Percentiles rank a stretch among this genome's conserved stretches.
Conservation (phyloP, 2,113 vertebrate genomes). For the Vidua chalybeata region DNA sequence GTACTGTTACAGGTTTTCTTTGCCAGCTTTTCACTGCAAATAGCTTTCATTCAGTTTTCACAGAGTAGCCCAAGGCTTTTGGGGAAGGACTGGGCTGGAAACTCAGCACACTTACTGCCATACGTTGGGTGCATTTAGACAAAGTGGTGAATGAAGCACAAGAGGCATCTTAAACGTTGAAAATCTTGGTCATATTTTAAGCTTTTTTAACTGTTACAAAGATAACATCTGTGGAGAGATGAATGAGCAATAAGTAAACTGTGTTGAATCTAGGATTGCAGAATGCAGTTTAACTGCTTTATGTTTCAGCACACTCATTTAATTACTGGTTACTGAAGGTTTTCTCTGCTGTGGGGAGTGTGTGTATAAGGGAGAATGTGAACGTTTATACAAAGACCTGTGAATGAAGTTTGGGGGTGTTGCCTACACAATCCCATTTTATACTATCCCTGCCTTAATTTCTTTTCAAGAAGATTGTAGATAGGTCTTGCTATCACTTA, state of each 20-base stretch:
- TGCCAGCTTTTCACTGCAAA: background rate
- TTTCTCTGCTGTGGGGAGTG: background rate
- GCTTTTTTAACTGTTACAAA: background rate
- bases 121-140: background rate
- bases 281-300: slow-evolving; percentile 63
- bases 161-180: background rate
- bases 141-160: background rate
- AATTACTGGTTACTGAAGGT: slow-evolving; percentile 59
- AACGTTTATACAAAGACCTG: background rate
- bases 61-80: background rate
- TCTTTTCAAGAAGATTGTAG: slow-evolving; percentile 50
- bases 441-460: slow-evolving; percentile 52
- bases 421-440: slow-evolving; percentile 48
- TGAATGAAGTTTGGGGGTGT: slow-evolving; percentile 38
- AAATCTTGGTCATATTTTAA: background rate
- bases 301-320: slow-evolving; percentile 62
- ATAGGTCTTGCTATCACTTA: slow-evolving; percentile 56
- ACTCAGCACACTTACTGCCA: background rate
- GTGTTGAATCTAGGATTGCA: slow-evolving; percentile 4
- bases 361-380: background rate
- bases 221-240: background rate
- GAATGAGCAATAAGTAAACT: slow-evolving; percentile 2
- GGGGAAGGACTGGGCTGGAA: background rate
- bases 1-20: background rate
- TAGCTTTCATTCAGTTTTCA: background rate